Base-by-base conservation (phyloP, 2,888 invertebrate genomes). In the Protonemura montana region DNA sequence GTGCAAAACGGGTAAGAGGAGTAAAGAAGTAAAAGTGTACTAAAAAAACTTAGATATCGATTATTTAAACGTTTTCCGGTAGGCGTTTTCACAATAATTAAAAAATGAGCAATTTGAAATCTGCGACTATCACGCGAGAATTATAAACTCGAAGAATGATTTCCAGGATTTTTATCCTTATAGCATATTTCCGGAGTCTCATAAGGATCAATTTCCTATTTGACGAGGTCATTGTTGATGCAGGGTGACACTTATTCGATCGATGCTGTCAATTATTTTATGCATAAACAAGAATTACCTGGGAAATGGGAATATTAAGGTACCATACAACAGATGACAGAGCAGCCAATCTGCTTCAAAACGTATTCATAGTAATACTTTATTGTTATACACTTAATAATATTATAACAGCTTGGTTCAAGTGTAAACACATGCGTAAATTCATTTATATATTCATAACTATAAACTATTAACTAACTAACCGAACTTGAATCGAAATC, bases 331-430 rank as follows among this genome's bases (percentile, higher is more conserved):
- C 7, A 59, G 59, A 59, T 59, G 35, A 3, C 59, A 59, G 7
- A 16, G 13, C 13, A n/a, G n/a, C n/a, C n/a, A n/a, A n/a, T 59
- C 59, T 59, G 59, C 59, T 21, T 59, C 59, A 59, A 59, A 59
- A 59, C 59, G 59, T 59, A 16, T 59, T 59, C 59, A 59, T 21
- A 59, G 59, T 59, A 59, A 59, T 59, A 59, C 13, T 59, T 59
- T 59, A 59, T 59, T 59, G 59, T 59, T 59, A n/a, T n/a, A 59
- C 59, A 59, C 59, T 59, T 59, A 59, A 59, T 59, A 59, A 59
- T 59, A 59, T 59, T 59, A 59, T 59, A 59, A 59, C 59, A 59
- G 59, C 59, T 59, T 59, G 59, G 59, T 59, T 59, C 59, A 59
- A 59, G 59, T 59, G 59, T 59, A 59, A 59, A 59, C 59, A 59